Percentiles rank a stretch among this genome's conserved stretches.
Evolutionary conservation across 1,140 invertebrate species (phyloP).

Genomic region (Bombus breviceps): DNA sequence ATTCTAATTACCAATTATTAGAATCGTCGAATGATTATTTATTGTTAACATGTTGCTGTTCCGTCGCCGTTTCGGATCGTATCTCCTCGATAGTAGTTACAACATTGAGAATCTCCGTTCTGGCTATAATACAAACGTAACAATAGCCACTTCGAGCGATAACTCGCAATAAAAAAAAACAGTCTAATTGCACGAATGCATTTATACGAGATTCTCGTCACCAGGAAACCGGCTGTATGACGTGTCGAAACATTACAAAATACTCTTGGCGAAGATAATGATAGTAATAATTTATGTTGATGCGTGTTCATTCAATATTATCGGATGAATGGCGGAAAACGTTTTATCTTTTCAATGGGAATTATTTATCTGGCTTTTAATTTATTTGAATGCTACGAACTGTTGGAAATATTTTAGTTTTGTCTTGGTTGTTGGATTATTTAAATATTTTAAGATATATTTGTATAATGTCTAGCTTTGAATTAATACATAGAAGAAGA

Average conservation of each 20-base stretch:
- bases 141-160: constrained; percentile 37
- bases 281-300: neutral
- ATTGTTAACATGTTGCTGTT: constrained; percentile 1
- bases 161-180: constrained; percentile 51
- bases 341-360: neutral
- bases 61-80: constrained; percentile 7
- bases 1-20: constrained; percentile 37
- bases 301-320: constrained; percentile 2
- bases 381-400: neutral
- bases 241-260: constrained; percentile 48
- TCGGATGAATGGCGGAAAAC: neutral
- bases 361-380: neutral
- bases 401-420: no score
- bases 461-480: no score
- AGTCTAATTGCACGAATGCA: constrained; percentile 68
- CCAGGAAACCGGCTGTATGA: constrained; percentile 31
- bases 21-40: constrained; percentile 2
- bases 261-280: constrained; percentile 21
- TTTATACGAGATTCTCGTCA: constrained; percentile 60
- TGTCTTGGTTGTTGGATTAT: neutral
- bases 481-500: no score
- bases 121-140: constrained; percentile 36
- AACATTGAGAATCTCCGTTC: constrained; percentile 20
- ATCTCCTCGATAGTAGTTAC: neutral
- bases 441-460: neutral